These are phyloP conservation scores for Ailurus styani DNA, from an alignment of 2,113 vertebrate species.

Conservation along the genomic window DNA sequence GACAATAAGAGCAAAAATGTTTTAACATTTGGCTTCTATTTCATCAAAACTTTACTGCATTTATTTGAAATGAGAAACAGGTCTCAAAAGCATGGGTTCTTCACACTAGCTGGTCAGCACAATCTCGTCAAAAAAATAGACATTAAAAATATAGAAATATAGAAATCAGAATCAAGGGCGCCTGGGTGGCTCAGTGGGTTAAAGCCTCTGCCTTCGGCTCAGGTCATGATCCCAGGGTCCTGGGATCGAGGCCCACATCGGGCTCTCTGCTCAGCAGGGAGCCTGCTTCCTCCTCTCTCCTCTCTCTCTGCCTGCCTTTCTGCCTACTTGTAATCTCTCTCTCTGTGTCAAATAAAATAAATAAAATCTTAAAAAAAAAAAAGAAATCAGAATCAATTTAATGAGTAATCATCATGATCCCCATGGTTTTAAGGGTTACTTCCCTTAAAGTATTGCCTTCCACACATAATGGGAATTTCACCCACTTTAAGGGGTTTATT, in stretches of 20 bases:
- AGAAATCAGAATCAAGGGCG: not conserved
- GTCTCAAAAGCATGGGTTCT: not conserved
- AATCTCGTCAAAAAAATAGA: not conserved
- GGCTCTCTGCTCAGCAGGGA: no score
- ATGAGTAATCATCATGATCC: not conserved
- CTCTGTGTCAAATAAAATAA: no score
- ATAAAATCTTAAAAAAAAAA: no score
- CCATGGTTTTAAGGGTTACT: not conserved
- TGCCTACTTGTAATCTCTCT: no score
- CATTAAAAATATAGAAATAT: not conserved
- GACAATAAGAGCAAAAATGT: not conserved
- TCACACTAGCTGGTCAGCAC: not conserved
- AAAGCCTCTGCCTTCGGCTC: no score
- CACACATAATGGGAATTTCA: not conserved
- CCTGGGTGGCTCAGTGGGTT: no score
- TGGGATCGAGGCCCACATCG: no score
- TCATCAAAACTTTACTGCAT: not conserved
- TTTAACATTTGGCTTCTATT: slow-evolving; percentile 7
- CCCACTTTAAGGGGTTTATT: not conserved
- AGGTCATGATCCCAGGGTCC: no score
- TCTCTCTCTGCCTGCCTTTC: no score
- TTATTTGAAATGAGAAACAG: slow-evolving; percentile 15
- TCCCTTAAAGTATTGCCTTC: slow-evolving; percentile 17
- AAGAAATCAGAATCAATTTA: not conserved
- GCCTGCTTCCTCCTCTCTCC: no score